phyloP scores from a whole-genome alignment of 2,888 invertebrate genomes.

The Plagiodera versicolora region DNA sequence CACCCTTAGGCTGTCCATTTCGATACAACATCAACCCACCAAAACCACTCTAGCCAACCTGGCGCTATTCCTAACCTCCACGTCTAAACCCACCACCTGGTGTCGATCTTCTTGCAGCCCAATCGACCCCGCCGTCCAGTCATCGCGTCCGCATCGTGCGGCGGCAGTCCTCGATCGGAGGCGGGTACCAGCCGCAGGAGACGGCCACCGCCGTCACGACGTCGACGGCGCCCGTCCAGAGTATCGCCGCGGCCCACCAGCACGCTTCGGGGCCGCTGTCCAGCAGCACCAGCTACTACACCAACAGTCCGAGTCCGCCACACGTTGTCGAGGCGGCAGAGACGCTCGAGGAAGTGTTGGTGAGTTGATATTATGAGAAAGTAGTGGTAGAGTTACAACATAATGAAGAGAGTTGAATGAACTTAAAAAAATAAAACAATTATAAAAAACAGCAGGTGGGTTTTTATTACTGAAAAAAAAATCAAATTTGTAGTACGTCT shows the following conservation, averaged over 20 bases:
- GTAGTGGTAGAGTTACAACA: no score
- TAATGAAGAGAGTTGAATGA: no score
- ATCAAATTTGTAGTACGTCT: no score
- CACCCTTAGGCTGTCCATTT: no score
- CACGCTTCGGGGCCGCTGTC: slow-evolving; percentile 47
- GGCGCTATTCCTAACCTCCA: background rate
- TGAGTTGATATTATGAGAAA: no score
- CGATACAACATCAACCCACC: no score
- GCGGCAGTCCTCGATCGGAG: slow-evolving; percentile 65
- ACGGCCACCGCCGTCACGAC: slow-evolving; percentile 28
- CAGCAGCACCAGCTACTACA: slow-evolving; percentile 61
- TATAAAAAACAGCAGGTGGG: no score
- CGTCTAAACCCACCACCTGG: background rate
- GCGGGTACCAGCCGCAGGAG: slow-evolving; percentile 52
- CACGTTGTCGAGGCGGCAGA: slow-evolving; percentile 52
- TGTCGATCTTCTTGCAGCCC: slow-evolving; percentile 56
- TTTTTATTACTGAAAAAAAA: no score
- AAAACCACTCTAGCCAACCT: no score
- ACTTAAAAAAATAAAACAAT: no score
- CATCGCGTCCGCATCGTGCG: slow-evolving; percentile 63
- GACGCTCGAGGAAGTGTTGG: slow-evolving; percentile 26
- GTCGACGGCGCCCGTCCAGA: slow-evolving; percentile 28
- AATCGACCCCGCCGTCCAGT: slow-evolving; percentile 64
- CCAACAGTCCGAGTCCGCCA: slow-evolving; percentile 65
- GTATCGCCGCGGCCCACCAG: slow-evolving; percentile 26